A percentile compares a stretch with the other conserved stretches of the same genome.
phyloP scores from a whole-genome alignment of 2,113 vertebrate genomes.

The Ptilonorhynchus violaceus region DNA sequence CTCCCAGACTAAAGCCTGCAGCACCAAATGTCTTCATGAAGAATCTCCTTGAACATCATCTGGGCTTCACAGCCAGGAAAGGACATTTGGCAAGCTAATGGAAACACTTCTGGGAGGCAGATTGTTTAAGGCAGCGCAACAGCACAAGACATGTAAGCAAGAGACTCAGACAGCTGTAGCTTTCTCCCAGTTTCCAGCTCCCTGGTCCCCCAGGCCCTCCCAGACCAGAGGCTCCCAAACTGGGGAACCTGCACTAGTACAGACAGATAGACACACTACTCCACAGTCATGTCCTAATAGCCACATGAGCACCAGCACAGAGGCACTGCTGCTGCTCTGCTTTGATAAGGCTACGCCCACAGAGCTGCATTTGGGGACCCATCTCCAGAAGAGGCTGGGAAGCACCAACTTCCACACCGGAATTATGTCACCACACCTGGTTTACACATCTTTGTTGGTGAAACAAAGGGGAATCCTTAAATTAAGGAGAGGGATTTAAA shows the following conservation, averaged over 20 bases:
- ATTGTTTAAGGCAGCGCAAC: not conserved
- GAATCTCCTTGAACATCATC: not conserved
- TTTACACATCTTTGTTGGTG: not conserved
- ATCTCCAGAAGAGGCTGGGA: not conserved
- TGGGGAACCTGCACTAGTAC: not conserved
- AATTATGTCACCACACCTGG: not conserved
- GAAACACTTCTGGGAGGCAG: not conserved
- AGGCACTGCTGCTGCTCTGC: not conserved
- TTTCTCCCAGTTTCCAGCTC: not conserved
- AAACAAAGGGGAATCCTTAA: not conserved
- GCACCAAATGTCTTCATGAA: not conserved
- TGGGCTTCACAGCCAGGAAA: not conserved
- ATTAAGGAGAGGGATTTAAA: not conserved
- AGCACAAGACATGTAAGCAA: fast-evolving
- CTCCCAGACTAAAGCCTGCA: not conserved
- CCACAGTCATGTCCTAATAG: fast-evolving
- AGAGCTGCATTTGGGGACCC: not conserved
- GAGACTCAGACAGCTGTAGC: not conserved
- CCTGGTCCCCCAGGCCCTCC: fast-evolving
- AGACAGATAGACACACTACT: not conserved
- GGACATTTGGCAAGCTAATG: not conserved
- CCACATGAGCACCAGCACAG: not conserved
- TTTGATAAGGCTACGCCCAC: not conserved
- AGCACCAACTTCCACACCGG: not conserved
- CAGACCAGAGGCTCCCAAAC: not conserved